A percentile compares a stretch with the other conserved stretches of the same genome.
phyloP scores from a whole-genome alignment of 2,888 invertebrate genomes.

The Polyploca ridens region DNA sequence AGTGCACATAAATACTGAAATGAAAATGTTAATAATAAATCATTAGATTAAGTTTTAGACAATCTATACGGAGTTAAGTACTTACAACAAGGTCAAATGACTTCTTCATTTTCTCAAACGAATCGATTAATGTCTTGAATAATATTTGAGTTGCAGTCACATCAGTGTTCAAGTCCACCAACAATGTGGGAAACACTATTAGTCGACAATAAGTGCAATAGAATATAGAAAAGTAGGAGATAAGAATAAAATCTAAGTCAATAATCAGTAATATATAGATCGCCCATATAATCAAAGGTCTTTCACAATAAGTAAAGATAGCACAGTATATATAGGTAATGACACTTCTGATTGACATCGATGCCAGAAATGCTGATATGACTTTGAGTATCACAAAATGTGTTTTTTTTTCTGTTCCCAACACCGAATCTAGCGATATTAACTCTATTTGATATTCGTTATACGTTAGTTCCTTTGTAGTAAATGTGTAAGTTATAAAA shows the following conservation, averaged over 20 bases:
- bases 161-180: slow-evolving; percentile 13
- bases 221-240: slow-evolving; percentile 22
- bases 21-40: slow-evolving; percentile 1
- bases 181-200: slow-evolving; percentile 11
- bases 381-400: slow-evolving; percentile 16
- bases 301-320: slow-evolving; percentile 12
- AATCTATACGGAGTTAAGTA: background rate
- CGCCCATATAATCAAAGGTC: background rate
- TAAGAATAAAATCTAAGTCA: slow-evolving; percentile 20
- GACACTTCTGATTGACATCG: background rate
- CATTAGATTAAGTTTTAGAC: no score
- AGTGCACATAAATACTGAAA: slow-evolving; percentile 25
- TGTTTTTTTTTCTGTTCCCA: slow-evolving; percentile 10
- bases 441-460: slow-evolving; percentile 11
- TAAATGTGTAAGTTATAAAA: background rate
- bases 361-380: background rate
- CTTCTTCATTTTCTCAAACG: slow-evolving; percentile 17
- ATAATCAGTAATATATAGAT: slow-evolving; percentile 16
- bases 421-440: slow-evolving; percentile 14
- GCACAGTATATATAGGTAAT: slow-evolving; percentile 4
- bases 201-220: slow-evolving; percentile 23
- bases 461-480: background rate
- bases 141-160: slow-evolving; percentile 15
- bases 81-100: slow-evolving; percentile 22
- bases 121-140: slow-evolving; percentile 22